These are phyloP conservation scores for Hemaris fuciformis DNA, from an alignment of 2,888 invertebrate species.

Conservation along the genomic window DNA sequence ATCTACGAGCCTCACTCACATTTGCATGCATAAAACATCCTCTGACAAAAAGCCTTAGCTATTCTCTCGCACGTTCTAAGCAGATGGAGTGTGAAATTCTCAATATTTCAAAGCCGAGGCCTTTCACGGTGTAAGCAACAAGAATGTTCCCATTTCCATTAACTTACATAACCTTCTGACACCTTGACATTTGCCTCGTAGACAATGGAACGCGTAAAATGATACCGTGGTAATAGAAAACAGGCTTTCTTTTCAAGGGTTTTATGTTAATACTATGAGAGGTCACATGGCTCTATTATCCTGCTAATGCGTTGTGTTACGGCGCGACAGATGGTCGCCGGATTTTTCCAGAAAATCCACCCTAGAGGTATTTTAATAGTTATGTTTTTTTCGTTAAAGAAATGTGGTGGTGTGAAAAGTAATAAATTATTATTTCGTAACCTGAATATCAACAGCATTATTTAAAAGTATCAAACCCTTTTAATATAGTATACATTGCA, in stretches of 20 bases:
- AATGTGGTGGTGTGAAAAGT: no score
- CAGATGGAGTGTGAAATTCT: neutral
- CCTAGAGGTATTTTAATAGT: neutral
- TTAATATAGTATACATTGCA: no score
- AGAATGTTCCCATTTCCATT: neutral
- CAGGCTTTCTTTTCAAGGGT: neutral
- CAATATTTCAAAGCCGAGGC: neutral
- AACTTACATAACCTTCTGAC: neutral
- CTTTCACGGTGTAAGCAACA: neutral
- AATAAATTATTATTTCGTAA: no score
- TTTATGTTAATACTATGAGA: neutral
- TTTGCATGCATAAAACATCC: neutral
- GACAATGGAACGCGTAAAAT: neutral
- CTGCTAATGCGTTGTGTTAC: neutral
- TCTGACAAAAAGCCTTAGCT: no score
- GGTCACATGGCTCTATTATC: neutral
- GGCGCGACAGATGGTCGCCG: neutral
- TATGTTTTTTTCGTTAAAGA: no score
- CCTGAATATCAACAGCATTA: no score
- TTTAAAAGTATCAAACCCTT: no score
- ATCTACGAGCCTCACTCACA: neutral
- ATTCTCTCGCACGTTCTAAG: neutral
- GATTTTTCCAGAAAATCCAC: neutral
- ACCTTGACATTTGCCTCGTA: neutral
- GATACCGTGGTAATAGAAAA: conserved; percentile 1